phyloP scores from a whole-genome alignment of 2,797 vertebrate genomes.

The Merluccius polli region DNA sequence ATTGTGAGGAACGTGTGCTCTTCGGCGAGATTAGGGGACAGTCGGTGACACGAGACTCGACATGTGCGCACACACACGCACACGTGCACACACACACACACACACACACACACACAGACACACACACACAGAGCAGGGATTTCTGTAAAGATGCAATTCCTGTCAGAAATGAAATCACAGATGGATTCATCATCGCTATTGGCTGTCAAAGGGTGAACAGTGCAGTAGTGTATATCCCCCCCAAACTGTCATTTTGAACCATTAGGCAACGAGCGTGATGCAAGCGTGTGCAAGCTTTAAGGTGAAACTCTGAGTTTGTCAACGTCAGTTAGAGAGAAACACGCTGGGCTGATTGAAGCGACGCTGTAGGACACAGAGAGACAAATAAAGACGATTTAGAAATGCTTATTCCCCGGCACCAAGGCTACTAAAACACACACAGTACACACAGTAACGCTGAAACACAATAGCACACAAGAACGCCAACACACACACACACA shows the following conservation, averaged over 20 bases:
- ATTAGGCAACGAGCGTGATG: constrained; percentile 41
- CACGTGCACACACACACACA: neutral
- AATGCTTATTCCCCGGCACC: neutral
- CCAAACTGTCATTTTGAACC: constrained; percentile 36
- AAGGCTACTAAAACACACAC: neutral
- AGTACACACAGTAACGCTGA: too few species aligned
- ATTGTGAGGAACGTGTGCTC: neutral
- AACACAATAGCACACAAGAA: neutral
- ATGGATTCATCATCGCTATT: neutral
- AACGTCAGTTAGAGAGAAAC: constrained; percentile 22
- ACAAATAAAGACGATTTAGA: neutral
- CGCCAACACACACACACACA: too few species aligned
- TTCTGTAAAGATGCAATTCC: neutral
- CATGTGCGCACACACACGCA: too few species aligned
- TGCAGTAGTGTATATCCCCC: constrained; percentile 24
- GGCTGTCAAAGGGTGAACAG: neutral
- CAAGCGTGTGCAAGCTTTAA: constrained; percentile 49
- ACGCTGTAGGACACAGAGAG: neutral
- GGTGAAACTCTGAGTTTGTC: constrained; percentile 31
- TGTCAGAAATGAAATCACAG: constrained; percentile 2
- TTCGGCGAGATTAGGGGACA: neutral
- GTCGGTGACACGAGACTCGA: neutral
- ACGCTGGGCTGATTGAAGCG: neutral
- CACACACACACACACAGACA: neutral
- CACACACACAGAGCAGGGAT: neutral